Base-by-base conservation (phyloP, 2,797 vertebrate species). In the Denticeps clupeoides region DNA sequence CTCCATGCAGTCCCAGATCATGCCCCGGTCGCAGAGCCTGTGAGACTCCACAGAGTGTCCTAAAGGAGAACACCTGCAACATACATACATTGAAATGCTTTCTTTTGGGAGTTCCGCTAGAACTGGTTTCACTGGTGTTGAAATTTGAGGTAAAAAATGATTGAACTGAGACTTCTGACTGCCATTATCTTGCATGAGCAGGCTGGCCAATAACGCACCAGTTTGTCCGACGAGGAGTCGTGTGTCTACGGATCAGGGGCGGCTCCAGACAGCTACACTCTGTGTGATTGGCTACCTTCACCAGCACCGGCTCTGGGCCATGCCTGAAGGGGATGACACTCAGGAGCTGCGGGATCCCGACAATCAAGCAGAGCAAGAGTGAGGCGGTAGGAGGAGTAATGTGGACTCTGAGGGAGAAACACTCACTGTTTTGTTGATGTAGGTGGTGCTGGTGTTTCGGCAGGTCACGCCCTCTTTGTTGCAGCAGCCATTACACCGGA, bases 241-340 rank as follows among this genome's bases (percentile, higher is more conserved):
- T 77, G 1, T 86, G 84, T 2, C 75, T 87, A n/a, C 88, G 82
- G 37, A 84, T 85, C 1, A 86, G 82, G 33, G 79, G 67, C 0
- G 82, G 83, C 51, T 89, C 84, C 63, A 85, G 73, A 58, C 93
- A 98, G 60, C 81, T 86, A 60, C 93, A 98, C 60, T 81, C 85
- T 0, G 93, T 98, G 46, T 98, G 92, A 68, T 97, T 98, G 35
- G 89, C 92, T 54, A 98, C 83, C 74, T 87, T 90, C 59, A 98
- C 74, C 24, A 90, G 78, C 64, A 94, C 84, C 0, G 91, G 89
- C 58, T 97, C 90, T 1, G 92, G 91, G 49, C 87, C 83, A 41
- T 86, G 87, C 51, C 88, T 93, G 71, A 90, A 82, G 13, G 92
- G 89, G 35, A 93, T 82, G 0, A 97, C 87, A 61, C 91, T 87